Percentiles rank a stretch among this genome's conserved stretches.
Evolutionary conservation across 2,113 vertebrate species (phyloP).

Genomic region (Ibidorhyncha struthersii): DNA sequence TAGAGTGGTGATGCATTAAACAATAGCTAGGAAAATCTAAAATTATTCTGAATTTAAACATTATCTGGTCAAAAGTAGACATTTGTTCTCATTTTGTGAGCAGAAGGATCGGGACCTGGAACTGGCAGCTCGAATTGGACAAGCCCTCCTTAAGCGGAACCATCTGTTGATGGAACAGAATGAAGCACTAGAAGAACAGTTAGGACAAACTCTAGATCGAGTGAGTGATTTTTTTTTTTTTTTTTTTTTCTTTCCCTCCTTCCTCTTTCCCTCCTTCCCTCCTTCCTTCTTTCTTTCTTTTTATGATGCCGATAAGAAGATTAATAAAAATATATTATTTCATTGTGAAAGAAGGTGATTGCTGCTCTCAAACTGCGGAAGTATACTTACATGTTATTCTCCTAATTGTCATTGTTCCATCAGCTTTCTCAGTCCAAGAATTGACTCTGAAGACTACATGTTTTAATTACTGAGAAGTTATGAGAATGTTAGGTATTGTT

Average conservation of each 20-base stretch:
- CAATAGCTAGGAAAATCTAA: not conserved
- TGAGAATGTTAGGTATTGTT: not conserved
- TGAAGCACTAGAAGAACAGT: conserved; percentile 91
- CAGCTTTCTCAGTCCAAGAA: not conserved
- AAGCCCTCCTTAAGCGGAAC: conserved; percentile 94
- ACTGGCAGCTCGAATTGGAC: conserved; percentile 94
- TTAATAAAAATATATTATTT: not conserved
- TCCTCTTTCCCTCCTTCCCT: fast-evolving
- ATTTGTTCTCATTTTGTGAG: conserved; percentile 7
- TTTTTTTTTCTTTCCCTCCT: not conserved
- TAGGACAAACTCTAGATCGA: conserved; percentile 90
- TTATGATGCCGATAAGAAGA: not conserved
- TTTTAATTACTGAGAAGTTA: not conserved
- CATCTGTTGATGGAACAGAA: conserved; percentile 91
- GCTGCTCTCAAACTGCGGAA: not conserved
- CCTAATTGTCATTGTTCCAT: not conserved
- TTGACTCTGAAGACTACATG: not conserved
- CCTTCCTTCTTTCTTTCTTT: not conserved
- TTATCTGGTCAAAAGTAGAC: not conserved
- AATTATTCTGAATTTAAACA: not conserved
- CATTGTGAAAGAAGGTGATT: not conserved
- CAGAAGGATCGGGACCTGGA: conserved; percentile 96
- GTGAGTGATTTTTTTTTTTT: conserved; percentile 66
- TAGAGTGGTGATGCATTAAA: not conserved
- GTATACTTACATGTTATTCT: not conserved